Conservation (phyloP, 2,113 vertebrate genomes). For the Leucosticte australis region DNA sequence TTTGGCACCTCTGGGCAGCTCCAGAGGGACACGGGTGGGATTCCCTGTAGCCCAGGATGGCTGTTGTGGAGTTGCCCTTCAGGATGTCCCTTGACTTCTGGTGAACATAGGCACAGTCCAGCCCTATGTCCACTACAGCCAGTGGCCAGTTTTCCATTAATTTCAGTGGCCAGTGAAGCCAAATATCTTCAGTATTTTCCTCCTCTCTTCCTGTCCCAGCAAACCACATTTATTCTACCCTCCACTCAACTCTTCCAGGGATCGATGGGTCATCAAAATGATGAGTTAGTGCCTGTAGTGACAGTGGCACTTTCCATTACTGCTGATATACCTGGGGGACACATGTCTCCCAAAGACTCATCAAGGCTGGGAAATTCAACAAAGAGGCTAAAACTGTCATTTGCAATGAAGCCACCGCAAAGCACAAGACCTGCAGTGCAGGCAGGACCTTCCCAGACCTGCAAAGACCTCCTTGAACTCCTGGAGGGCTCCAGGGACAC, state of each 20-base stretch:
- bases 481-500: neutral
- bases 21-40: neutral
- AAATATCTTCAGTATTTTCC: neutral
- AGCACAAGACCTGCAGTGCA: neutral
- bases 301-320: slow-evolving; percentile 64
- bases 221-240: slow-evolving; percentile 30
- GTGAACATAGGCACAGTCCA: neutral
- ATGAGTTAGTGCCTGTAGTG: slow-evolving; percentile 57
- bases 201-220: neutral
- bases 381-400: neutral
- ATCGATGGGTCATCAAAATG: slow-evolving; percentile 57
- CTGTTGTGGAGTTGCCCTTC: neutral
- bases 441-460: neutral
- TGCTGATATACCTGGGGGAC: slow-evolving; percentile 47
- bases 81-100: neutral
- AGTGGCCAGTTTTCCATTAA: neutral
- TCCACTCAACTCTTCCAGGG: neutral
- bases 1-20: neutral
- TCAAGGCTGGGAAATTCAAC: slow-evolving; percentile 34
- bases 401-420: neutral
- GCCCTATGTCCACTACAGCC: neutral
- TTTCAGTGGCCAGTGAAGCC: neutral
- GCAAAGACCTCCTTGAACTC: neutral
- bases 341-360: slow-evolving; percentile 52
- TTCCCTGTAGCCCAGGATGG: neutral